These are phyloP conservation scores for Xenus cinereus DNA, from an alignment of 2,113 vertebrate species.

Conservation along the genomic window DNA sequence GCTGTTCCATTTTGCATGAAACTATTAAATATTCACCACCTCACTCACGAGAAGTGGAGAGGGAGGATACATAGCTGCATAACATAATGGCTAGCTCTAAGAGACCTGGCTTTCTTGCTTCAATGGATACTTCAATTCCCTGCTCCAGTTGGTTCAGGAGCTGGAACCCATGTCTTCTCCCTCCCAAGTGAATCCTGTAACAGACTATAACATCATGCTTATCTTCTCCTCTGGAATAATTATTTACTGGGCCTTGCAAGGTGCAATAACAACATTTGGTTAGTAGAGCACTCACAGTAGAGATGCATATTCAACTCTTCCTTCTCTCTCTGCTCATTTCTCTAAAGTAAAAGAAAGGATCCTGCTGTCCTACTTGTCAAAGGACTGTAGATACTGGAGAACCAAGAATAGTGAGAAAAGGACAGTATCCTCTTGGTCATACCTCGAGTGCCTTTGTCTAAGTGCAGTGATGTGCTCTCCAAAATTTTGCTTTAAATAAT, in stretches of 20 bases:
- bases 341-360: neutral
- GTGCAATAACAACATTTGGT: neutral
- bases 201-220: neutral
- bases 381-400: neutral
- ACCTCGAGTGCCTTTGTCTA: neutral
- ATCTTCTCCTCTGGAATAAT: neutral
- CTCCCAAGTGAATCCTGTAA: neutral
- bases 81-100: neutral
- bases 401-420: neutral
- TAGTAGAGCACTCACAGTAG: neutral
- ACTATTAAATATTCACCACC: constrained; percentile 44
- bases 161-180: neutral
- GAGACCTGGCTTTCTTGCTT: constrained; percentile 27
- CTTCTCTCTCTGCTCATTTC: neutral
- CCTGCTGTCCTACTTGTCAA: neutral
- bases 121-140: constrained; percentile 33
- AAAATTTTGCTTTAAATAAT: neutral
- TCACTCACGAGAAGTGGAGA: neutral
- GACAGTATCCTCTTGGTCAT: neutral
- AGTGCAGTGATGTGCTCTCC: neutral
- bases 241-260: neutral
- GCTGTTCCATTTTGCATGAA: constrained; percentile 26
- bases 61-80: neutral
- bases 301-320: neutral
- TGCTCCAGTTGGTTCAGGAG: constrained; percentile 39